These are phyloP conservation scores for Potamarius usumacintae DNA, from an alignment of 2,113 vertebrate species.

Conservation along the genomic window DNA sequence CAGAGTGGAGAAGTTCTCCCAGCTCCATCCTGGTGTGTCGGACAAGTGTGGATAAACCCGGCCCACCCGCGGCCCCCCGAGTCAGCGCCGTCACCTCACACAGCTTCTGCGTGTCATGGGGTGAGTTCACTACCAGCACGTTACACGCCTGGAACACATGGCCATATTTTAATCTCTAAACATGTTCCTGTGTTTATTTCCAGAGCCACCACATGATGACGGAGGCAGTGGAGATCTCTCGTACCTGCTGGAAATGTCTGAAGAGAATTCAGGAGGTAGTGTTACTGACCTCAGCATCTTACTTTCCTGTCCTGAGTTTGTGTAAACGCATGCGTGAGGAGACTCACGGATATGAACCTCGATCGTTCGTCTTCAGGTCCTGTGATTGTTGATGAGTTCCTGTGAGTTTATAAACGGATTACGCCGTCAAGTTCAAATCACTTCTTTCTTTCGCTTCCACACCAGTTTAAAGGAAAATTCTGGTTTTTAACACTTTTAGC, in stretches of 20 bases:
- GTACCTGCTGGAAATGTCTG: conserved; percentile 89
- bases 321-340: neutral
- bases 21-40: conserved; percentile 94
- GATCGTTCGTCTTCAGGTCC: too few species aligned
- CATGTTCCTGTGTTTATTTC: neutral
- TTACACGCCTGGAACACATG: neutral
- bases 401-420: too few species aligned
- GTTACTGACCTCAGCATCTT: neutral
- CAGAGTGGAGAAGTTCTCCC: conserved; percentile 91
- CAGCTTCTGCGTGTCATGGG: conserved; percentile 90
- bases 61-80: conserved; percentile 83
- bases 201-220: conserved; percentile 92
- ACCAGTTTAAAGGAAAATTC: neutral
- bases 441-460: too few species aligned
- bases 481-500: too few species aligned
- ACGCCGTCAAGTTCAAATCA: too few species aligned
- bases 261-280: conserved; percentile 88
- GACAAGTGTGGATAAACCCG: conserved; percentile 92
- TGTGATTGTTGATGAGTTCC: too few species aligned
- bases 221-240: conserved; percentile 92
- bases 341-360: neutral
- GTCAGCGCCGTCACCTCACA: conserved; percentile 79
- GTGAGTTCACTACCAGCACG: conserved; percentile 64
- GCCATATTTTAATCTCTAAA: neutral
- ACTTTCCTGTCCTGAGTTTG: neutral